Evolutionary conservation across 2,113 vertebrate genomes (phyloP).

Genomic region (Vicugna pacos): DNA sequence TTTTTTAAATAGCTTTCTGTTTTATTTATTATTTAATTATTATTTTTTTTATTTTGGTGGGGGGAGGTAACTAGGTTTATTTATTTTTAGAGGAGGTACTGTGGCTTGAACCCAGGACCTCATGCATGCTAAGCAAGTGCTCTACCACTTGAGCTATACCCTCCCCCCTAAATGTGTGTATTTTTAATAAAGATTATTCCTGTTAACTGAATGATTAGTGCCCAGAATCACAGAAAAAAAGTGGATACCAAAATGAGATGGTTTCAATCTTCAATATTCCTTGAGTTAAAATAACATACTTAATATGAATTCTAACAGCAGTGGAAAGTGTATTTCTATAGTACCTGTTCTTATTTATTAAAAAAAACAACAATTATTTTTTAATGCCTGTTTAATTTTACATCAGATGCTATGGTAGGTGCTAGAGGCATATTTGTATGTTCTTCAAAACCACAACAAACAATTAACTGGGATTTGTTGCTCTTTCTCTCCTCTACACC

Average conservation of each 20-base stretch:
- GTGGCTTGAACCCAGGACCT: too few relatives aligned
- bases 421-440: neutral
- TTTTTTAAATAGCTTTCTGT: too few relatives aligned
- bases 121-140: too few relatives aligned
- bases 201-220: neutral
- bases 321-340: neutral
- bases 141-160: too few relatives aligned
- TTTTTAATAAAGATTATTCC: neutral
- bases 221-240: neutral
- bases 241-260: neutral
- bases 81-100: too few relatives aligned
- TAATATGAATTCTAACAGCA: conserved; percentile 7
- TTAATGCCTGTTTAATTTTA: conserved; percentile 33
- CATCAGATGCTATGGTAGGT: neutral
- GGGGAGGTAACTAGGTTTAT: too few relatives aligned
- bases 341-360: neutral
- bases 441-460: conserved; percentile 35
- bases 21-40: too few relatives aligned
- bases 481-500: neutral
- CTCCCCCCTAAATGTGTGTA: neutral
- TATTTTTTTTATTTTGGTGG: too few relatives aligned
- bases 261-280: neutral
- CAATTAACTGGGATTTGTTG: neutral
- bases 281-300: conserved; percentile 5
- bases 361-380: conserved; percentile 31